Evolutionary conservation across 2,797 vertebrate species (phyloP).

Genomic region (Pipistrellus pipistrellus): DNA sequence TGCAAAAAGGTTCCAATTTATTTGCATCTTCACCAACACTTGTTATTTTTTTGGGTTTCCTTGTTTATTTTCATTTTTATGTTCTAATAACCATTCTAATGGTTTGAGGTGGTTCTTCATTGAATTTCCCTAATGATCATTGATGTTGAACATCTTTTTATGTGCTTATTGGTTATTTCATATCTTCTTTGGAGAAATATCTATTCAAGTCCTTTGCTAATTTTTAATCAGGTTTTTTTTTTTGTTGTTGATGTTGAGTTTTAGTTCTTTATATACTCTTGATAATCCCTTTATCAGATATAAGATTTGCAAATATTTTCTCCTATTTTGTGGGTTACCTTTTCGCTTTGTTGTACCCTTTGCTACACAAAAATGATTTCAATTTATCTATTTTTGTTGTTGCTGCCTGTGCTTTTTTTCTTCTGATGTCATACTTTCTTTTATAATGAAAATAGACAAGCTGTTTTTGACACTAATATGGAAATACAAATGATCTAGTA

Average conservation of each 20-base stretch:
- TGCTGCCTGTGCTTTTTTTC: not conserved
- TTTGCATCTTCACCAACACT: not conserved
- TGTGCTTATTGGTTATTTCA: not conserved
- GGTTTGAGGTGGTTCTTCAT: not conserved
- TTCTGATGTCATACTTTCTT: not conserved
- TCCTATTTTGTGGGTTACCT: not conserved
- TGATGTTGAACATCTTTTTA: not conserved
- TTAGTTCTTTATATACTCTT: not conserved
- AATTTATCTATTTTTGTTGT: not conserved
- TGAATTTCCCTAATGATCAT: not conserved
- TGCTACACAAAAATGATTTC: not conserved
- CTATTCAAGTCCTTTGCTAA: not conserved
- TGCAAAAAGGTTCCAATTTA: not conserved
- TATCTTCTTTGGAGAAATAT: not conserved
- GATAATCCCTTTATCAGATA: not conserved
- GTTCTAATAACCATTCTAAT: not conserved
- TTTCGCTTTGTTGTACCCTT: not conserved
- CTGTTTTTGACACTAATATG: not conserved
- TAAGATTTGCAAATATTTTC: not conserved
- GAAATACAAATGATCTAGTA: conserved; percentile 37
- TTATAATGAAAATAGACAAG: not conserved
- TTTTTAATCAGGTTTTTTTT: not conserved
- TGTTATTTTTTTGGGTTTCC: not conserved
- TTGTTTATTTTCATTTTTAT: not conserved
- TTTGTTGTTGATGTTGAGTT: not conserved